Base-by-base conservation (phyloP, 2,888 invertebrate species). In the Andrena haemorrhoa region DNA sequence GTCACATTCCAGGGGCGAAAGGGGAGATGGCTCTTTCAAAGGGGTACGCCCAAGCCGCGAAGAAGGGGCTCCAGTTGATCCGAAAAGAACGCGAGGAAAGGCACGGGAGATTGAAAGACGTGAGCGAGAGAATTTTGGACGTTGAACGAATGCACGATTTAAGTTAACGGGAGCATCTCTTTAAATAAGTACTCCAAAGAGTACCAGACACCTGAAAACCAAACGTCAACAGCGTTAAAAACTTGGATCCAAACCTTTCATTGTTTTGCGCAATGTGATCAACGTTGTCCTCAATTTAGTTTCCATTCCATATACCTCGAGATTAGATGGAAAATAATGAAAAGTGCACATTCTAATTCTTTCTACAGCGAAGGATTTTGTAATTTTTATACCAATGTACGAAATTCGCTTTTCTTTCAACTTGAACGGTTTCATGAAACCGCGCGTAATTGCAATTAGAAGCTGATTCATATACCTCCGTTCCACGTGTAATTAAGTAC, bases 1-100 rank as follows among this genome's bases (percentile, higher is more conserved):
- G 96, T 3, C 96, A 96, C 91, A 96, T 97, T 80, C 96, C 96
- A 3, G 95, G 96, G 63, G 95, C 96, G 70, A 96, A 95, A 90
- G 96, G 96, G 16, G 96, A 96, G 91, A 95, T 96, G 0, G 96
- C 96, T 0, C 94, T 96, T n/a, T 96, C 96, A 78, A 96, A 96
- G 90, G 93, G 96, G 81, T 96, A 96, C 91, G 95, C 96, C 83
- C 95, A 96, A 89, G 96, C 96, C 0, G 96, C 96, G 2, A 96
- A 95, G 92, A 95, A 95, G 47, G 96, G 96, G 10, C 92, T 96
- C 23, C 95, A 95, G 88, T 94, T 95, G 8, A 94, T 96, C 64
- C 94, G 95, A 86, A 94, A 95, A 84, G 96, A 96, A 84, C 94
- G 95, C 35, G 95, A 95, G 65, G 94, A 94, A 70, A 92, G 95